Evolutionary conservation across 2,888 invertebrate species (phyloP).

Genomic region (Branchipolynoe longqiensis): DNA sequence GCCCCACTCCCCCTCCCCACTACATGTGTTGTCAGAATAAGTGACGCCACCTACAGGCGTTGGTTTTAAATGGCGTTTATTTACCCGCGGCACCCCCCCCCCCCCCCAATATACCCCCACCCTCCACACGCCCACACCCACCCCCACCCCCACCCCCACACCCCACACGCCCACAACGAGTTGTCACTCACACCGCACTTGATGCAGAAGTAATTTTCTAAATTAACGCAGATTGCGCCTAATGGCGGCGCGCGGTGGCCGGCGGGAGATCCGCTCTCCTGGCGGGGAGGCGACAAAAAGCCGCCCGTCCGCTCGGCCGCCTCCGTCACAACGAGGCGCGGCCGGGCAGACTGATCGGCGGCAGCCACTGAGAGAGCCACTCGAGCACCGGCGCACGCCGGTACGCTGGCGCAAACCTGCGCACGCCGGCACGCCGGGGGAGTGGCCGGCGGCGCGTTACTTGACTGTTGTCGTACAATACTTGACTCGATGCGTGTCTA

Average conservation of each 20-base stretch:
- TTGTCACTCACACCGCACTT: conserved; percentile 39
- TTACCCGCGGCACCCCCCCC: no score
- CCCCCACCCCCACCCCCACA: no score
- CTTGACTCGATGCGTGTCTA: conserved; percentile 55
- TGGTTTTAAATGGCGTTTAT: conserved; percentile 26
- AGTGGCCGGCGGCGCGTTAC: conserved; percentile 15
- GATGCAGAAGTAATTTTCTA: conserved; percentile 49
- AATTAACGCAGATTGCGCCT: conserved; percentile 48
- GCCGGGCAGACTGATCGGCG: conserved; percentile 48
- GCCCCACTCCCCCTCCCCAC: no score
- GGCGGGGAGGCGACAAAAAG: conserved; percentile 2
- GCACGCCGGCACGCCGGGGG: conserved; percentile 17
- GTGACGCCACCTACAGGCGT: neutral
- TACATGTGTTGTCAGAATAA: no score
- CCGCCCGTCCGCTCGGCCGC: neutral
- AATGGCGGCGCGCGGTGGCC: conserved; percentile 12
- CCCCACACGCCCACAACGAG: neutral
- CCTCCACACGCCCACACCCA: no score
- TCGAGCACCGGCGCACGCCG: conserved; percentile 42
- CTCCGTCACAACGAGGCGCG: conserved; percentile 1
- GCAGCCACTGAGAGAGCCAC: no score
- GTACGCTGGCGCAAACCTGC: neutral
- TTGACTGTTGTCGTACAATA: conserved; percentile 53
- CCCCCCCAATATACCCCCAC: no score
- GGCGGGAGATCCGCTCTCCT: conserved; percentile 42